Evolutionary conservation across 1,140 invertebrate species (phyloP).

Genomic region (Meloidogyne exigua): DNA sequence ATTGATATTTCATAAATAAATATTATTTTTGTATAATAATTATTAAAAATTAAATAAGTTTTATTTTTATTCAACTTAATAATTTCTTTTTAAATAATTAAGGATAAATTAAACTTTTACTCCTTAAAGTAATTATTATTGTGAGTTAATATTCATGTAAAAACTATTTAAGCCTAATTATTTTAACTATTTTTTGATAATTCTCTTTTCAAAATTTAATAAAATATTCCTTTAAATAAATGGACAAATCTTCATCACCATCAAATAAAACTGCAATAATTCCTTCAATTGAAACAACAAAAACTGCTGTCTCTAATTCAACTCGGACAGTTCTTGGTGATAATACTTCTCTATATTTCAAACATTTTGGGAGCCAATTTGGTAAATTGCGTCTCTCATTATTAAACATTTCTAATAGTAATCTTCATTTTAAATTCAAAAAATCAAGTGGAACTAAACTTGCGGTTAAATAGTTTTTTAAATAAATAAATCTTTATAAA

Average conservation of each 20-base stretch:
- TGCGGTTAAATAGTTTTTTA: not conserved
- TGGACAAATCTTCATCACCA: not conserved
- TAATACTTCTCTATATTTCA: not conserved
- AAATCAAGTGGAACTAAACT: slow-evolving; percentile 4
- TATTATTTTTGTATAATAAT: no score
- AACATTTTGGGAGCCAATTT: not conserved
- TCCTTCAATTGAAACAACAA: not conserved
- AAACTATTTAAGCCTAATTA: no score
- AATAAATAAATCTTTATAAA: not conserved
- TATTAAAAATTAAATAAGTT: no score
- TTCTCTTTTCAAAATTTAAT: no score
- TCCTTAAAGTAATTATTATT: no score
- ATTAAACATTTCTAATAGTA: not conserved
- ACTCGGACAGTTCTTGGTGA: not conserved
- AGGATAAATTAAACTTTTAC: no score
- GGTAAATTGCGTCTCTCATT: not conserved
- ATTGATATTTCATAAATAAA: no score
- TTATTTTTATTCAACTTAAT: no score
- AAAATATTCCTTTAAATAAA: not conserved
- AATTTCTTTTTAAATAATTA: no score
- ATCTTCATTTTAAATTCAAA: slow-evolving; percentile 5
- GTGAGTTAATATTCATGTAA: no score
- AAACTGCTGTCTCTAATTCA: not conserved
- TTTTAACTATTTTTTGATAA: no score
- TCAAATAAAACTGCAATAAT: not conserved